Percentiles rank a stretch among this genome's conserved stretches.
phyloP scores from a whole-genome alignment of 2,797 vertebrate genomes.

The Peromyscus aztecus region DNA sequence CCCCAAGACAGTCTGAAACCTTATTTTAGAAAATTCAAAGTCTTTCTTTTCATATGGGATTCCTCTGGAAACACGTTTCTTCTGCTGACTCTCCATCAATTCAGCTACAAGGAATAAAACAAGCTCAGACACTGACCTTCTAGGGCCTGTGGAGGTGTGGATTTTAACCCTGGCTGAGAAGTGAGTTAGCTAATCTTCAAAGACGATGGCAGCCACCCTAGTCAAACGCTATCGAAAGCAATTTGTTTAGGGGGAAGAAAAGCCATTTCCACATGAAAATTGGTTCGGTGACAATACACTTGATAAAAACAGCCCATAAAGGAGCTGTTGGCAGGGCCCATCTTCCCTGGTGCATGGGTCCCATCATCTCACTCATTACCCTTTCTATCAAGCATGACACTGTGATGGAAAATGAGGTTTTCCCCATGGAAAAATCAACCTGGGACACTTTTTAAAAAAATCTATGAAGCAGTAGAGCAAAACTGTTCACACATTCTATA shows the following conservation, averaged over 20 bases:
- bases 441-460: not conserved
- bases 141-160: not conserved
- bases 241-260: slow-evolving; percentile 64
- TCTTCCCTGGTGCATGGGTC: not conserved
- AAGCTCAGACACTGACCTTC: not conserved
- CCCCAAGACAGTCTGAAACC: not conserved
- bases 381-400: not conserved
- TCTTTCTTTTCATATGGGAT: not conserved
- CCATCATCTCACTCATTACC: not conserved
- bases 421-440: slow-evolving; percentile 2
- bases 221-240: slow-evolving; percentile 60
- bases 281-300: slow-evolving; percentile 55
- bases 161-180: slow-evolving; percentile 11
- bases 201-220: not conserved
- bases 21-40: not conserved
- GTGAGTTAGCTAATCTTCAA: slow-evolving; percentile 55
- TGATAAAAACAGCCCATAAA: slow-evolving; percentile 59
- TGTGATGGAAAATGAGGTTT: slow-evolving; percentile 35
- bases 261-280: slow-evolving; percentile 76
- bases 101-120: not conserved
- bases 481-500: not conserved
- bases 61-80: not conserved
- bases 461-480: not conserved
- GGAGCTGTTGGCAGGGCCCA: not conserved
- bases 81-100: not conserved